These are phyloP conservation scores for Rotaria socialis DNA, from an alignment of 2,888 invertebrate genomes.

Conservation along the genomic window DNA sequence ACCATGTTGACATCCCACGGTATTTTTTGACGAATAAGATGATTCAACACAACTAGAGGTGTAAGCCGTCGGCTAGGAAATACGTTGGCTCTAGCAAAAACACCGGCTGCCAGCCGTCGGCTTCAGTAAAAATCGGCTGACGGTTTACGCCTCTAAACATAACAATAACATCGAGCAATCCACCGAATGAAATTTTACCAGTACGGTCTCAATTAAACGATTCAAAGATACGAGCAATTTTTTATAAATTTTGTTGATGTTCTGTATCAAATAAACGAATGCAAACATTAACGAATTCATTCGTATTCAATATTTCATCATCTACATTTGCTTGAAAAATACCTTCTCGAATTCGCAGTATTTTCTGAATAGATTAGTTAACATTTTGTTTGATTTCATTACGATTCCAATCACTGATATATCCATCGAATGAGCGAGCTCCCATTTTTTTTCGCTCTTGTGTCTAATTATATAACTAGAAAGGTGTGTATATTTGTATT, in stretches of 20 bases:
- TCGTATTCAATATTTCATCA: not conserved
- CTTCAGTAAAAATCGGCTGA: too few species aligned
- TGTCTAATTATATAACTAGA: not conserved
- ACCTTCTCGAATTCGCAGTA: not conserved
- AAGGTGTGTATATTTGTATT: not conserved
- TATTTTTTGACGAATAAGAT: constrained; percentile 7
- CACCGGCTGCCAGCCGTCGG: too few species aligned
- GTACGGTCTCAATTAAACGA: not conserved
- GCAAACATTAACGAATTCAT: not conserved
- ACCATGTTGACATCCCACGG: not conserved
- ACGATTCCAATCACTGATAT: not conserved
- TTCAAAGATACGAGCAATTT: not conserved
- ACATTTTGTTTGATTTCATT: not conserved
- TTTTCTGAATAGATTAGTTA: not conserved
- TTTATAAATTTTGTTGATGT: not conserved
- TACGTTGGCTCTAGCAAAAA: too few species aligned
- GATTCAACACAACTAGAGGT: too few species aligned
- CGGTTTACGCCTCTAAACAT: not conserved
- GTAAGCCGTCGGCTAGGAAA: too few species aligned
- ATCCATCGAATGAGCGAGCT: not conserved
- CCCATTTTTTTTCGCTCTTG: not conserved
- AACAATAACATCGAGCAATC: not conserved
- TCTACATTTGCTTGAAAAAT: not conserved
- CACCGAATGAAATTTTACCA: not conserved
- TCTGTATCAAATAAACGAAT: not conserved